A percentile compares a stretch with the other conserved stretches of the same genome.
Evolutionary conservation across 2,888 invertebrate genomes (phyloP).

Genomic region (Idaea biselata): DNA sequence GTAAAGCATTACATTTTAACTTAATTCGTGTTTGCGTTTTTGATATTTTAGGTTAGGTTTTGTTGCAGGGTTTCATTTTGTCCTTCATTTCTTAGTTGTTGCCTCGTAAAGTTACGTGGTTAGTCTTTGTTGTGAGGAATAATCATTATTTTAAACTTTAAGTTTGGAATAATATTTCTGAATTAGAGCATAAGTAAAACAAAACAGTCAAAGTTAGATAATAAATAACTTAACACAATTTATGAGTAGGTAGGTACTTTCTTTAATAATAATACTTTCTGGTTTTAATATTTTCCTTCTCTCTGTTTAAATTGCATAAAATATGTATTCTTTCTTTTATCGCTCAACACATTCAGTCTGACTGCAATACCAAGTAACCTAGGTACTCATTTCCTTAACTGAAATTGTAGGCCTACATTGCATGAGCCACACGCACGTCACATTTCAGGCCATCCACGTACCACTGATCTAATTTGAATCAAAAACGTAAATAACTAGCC

Average conservation of each 20-base stretch:
- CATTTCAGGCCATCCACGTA: conserved; percentile 6
- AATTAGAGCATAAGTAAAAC: too few species aligned
- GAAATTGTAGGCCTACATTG: background rate
- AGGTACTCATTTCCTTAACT: too few species aligned
- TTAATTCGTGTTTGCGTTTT: background rate
- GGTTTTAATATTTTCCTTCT: too few species aligned
- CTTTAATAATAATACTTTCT: too few species aligned
- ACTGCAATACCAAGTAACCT: too few species aligned
- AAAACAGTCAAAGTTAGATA: too few species aligned
- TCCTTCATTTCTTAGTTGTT: background rate
- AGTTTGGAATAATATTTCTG: background rate
- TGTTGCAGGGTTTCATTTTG: background rate
- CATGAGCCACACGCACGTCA: background rate
- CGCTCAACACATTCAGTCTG: too few species aligned
- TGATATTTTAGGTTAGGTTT: background rate
- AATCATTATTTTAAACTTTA: background rate
- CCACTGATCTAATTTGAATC: conserved; percentile 26
- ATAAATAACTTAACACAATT: too few species aligned
- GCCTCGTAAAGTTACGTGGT: background rate
- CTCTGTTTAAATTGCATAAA: too few species aligned
- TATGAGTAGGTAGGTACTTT: too few species aligned
- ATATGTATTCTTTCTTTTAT: too few species aligned
- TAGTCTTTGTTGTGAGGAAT: background rate
- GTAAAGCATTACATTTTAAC: background rate
- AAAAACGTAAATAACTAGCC: conserved; percentile 32